Base-by-base conservation (phyloP, 2,888 invertebrate genomes). In the Azorinus chamasolen region DNA sequence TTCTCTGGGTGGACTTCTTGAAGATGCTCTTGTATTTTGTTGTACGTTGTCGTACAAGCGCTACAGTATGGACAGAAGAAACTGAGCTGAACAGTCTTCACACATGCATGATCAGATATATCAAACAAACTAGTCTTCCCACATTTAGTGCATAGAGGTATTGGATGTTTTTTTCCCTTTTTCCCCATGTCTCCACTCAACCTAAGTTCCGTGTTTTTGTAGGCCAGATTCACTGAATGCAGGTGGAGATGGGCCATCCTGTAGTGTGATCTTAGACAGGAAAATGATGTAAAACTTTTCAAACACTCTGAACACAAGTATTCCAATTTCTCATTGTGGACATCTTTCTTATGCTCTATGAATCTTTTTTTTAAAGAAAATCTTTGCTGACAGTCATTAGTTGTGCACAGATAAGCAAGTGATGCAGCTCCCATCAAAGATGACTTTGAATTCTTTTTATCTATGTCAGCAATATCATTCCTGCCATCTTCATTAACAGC, bases 171-270 rank as follows among this genome's bases (percentile, higher is more conserved):
- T 27, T 20, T n/a, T 37, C 32, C 50, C 1, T 24, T 54, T 22
- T 39, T 27, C 12, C 14, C 25, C 5, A 16, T 32, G 16, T 46
- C 24, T 10, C 41, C 27, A 5, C 12, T 54, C 1, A 54, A 2
- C 18, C 22, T n/a, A 37, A 64, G 20, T 22, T 64, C 46, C 2
- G 46, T 20, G 43, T 64, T 64, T 25, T 24, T 6, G 1, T 54
- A 32, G 6, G 20, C 20, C 8, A 55, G 54, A 12, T 10, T 12
- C 8, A 55, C 32, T 16, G 45, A 43, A 18, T 43, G 16, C 22
- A 54, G 12, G 16, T 54, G 16, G 8, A 43, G 43, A 25, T 64
- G 64, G 16, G 22, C 54, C 64, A 64, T 64, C 27, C 64, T 43
- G 3, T 45, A 27, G 20, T 64, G 64, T 22, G 64, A 45, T 16